Percentiles rank a stretch among this genome's conserved stretches.
phyloP scores from a whole-genome alignment of 2,888 invertebrate genomes.

The Anagyrus pseudococci region DNA sequence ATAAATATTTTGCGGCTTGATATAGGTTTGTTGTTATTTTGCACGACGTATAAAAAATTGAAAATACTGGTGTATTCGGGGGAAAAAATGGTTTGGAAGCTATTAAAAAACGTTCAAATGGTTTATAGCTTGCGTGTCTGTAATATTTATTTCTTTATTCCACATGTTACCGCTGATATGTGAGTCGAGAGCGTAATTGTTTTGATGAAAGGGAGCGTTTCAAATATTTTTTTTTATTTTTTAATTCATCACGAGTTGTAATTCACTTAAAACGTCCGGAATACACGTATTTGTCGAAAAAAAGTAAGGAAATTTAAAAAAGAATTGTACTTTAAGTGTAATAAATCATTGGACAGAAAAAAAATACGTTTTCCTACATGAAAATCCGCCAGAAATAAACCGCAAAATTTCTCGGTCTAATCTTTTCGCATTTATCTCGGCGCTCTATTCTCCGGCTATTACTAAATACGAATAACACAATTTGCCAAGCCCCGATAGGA shows the following conservation, averaged over 20 bases:
- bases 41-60: background rate
- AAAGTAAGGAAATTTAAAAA: too few species aligned
- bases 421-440: background rate
- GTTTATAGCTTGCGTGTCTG: too few species aligned
- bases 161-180: too few species aligned
- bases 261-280: background rate
- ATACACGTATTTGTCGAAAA: too few species aligned
- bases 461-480: background rate
- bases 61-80: background rate
- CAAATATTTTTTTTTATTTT: background rate
- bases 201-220: background rate
- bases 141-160: too few species aligned
- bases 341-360: background rate
- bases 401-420: background rate
- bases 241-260: background rate
- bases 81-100: background rate
- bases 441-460: background rate
- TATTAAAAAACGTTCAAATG: background rate
- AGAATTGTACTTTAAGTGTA: too few species aligned
- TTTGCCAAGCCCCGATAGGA: slow-evolving; percentile 7
- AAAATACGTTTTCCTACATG: background rate
- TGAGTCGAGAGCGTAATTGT: background rate
- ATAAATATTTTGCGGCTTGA: background rate
- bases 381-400: background rate
- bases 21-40: background rate